Base-by-base conservation (phyloP, 2,888 invertebrate species). In the Nephrotoma guestfalica region DNA sequence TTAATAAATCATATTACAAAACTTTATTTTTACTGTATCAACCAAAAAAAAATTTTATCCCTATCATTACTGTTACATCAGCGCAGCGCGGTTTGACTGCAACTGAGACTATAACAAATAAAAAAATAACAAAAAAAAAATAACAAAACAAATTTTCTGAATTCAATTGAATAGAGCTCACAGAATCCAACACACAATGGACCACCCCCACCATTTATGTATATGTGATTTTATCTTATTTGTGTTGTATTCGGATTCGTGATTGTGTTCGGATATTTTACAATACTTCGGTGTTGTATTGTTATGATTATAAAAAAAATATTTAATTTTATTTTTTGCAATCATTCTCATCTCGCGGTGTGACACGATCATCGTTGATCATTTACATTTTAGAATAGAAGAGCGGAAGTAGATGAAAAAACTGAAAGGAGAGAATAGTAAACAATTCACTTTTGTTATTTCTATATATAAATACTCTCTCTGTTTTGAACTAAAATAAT, bases 21-120 rank as follows among this genome's bases (percentile, higher is more conserved):
- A 51, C 51, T 15, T 15, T 47, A 47, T 6, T 42, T 42, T 42
- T 42, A 42, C 42, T 6, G 7, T 42, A 42, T 42, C 15, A 15
- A 51, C n/a, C n/a, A n/a, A 15, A n/a, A 51, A 51, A 51, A 51
- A 51, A 51, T 51, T 15, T 15, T 51, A 15, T 51, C 15, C 51
- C 51, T 51, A 51, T 51, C 51, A 15, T 51, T n/a, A 15, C n/a
- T 15, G 51, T 51, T 51, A 87, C 87, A 86, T 87, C 87, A 86
- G 86, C 87, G 87, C 87, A 87, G 87, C 87, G 87, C 87, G 87
- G 84, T 86, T 86, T 86, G 87, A 87, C 87, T 87, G 87, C 87
- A 87, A 87, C 87, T 87, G 86, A 87, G 85, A 87, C 51, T 51
- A 51, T 51, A 51, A 51, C 51, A 51, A 51, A 51, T 51, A 51